Conservation (phyloP, 2,797 vertebrate species). For the Schizothorax lantsangensis region DNA sequence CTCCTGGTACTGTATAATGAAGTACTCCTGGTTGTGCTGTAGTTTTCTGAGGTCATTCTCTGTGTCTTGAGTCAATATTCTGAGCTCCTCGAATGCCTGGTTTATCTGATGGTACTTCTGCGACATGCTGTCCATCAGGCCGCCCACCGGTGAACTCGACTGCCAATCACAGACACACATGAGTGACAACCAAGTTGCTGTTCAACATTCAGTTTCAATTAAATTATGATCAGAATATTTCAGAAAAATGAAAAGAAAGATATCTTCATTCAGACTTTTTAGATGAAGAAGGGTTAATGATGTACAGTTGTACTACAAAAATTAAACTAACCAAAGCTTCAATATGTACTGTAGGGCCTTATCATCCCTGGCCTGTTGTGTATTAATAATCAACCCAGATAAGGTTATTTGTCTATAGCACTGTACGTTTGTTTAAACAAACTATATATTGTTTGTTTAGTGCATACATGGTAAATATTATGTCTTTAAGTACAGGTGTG, state of each 20-base stretch:
- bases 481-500: not conserved
- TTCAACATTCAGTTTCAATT: not conserved
- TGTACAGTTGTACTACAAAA: not conserved
- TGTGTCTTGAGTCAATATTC: slow-evolving; percentile 84
- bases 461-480: slow-evolving; percentile 14
- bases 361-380: not conserved
- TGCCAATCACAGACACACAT: slow-evolving; percentile 62
- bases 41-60: slow-evolving; percentile 87
- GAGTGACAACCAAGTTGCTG: slow-evolving; percentile 10
- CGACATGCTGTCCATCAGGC: slow-evolving; percentile 82
- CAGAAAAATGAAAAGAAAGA: not conserved
- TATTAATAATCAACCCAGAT: not conserved
- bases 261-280: not conserved
- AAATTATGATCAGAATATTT: not conserved
- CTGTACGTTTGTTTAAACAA: not conserved
- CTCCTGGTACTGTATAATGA: slow-evolving; percentile 91
- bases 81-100: slow-evolving; percentile 75
- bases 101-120: slow-evolving; percentile 91
- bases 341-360: not conserved
- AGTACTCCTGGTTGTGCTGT: slow-evolving; percentile 89
- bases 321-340: not conserved
- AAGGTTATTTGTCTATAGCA: not conserved
- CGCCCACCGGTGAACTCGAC: slow-evolving; percentile 85
- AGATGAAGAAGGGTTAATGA: not conserved
- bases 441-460: not conserved